Conservation (phyloP, 92 coral and sea anemone species). For the Zoanthus sansibaricus region DNA sequence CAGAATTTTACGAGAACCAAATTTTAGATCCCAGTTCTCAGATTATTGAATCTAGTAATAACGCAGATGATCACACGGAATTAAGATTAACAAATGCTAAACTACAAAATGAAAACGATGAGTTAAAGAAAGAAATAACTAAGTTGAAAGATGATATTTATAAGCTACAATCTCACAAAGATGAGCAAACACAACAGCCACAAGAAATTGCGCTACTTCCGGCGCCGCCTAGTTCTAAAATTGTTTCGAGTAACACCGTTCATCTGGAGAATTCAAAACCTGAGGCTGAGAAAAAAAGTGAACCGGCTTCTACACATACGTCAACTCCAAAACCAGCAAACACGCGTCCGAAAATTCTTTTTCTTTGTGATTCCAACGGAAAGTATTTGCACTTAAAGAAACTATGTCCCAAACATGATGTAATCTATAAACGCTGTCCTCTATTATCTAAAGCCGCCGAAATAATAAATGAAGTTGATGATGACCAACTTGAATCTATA, state of each 20-base stretch:
- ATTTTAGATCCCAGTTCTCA: background rate
- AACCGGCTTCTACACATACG: background rate
- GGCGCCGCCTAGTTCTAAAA: background rate
- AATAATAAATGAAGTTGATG: background rate
- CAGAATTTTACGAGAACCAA: background rate
- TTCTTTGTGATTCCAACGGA: constrained; percentile 46
- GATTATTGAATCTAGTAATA: background rate
- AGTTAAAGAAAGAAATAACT: background rate
- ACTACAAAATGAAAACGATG: constrained; percentile 55
- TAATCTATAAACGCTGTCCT: constrained; percentile 22
- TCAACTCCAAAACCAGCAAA: background rate
- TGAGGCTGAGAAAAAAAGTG: background rate
- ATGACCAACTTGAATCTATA: background rate
- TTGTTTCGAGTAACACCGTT: background rate
- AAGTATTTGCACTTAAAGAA: constrained; percentile 19
- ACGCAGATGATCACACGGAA: background rate
- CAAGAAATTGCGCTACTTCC: background rate
- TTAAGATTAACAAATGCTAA: constrained; percentile 25
- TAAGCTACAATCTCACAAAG: background rate
- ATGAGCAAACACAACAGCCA: background rate
- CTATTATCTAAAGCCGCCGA: background rate
- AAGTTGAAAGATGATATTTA: background rate
- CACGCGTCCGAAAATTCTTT: background rate
- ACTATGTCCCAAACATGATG: constrained; percentile 14
- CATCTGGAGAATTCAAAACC: background rate